Evolutionary conservation across 2,888 invertebrate species (phyloP).

Genomic region (Synanthedon vespiformis): DNA sequence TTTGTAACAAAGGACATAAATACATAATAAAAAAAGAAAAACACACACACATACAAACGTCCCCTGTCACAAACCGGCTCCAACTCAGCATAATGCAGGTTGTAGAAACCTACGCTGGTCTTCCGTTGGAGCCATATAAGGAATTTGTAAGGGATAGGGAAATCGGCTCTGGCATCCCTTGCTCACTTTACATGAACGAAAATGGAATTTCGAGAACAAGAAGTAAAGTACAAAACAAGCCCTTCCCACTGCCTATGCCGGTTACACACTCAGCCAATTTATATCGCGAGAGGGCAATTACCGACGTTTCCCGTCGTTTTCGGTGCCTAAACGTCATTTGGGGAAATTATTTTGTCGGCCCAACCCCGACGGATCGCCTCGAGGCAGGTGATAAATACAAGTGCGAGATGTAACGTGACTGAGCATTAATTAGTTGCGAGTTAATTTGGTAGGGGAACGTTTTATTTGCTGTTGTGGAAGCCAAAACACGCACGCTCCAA

Average conservation of each 20-base stretch:
- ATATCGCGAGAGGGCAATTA: slow-evolving; percentile 59
- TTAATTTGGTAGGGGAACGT: slow-evolving; percentile 13
- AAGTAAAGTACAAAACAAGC: slow-evolving; percentile 20
- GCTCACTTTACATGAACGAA: too few relatives aligned
- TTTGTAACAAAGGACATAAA: too few relatives aligned
- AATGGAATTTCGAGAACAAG: background rate
- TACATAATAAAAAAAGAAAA: too few relatives aligned
- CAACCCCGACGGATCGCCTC: slow-evolving; percentile 21
- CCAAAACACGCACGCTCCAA: too few relatives aligned
- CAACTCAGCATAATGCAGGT: too few relatives aligned
- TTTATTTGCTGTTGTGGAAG: background rate
- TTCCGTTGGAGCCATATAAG: too few relatives aligned
- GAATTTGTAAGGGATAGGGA: too few relatives aligned
- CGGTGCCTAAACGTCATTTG: slow-evolving; percentile 51
- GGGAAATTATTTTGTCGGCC: slow-evolving; percentile 45
- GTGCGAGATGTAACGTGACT: slow-evolving; percentile 4
- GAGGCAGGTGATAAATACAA: slow-evolving; percentile 28
- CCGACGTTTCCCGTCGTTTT: slow-evolving; percentile 49
- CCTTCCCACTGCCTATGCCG: slow-evolving; percentile 37
- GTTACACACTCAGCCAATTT: slow-evolving; percentile 60
- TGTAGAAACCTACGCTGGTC: too few relatives aligned
- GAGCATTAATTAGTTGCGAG: slow-evolving; percentile 13
- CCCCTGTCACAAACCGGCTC: too few relatives aligned
- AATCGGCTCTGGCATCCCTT: too few relatives aligned
- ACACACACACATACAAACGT: too few relatives aligned